A percentile compares a stretch with the other conserved stretches of the same genome.
phyloP scores from a whole-genome alignment of 1,140 invertebrate genomes.

The Zaprionus davidi region DNA sequence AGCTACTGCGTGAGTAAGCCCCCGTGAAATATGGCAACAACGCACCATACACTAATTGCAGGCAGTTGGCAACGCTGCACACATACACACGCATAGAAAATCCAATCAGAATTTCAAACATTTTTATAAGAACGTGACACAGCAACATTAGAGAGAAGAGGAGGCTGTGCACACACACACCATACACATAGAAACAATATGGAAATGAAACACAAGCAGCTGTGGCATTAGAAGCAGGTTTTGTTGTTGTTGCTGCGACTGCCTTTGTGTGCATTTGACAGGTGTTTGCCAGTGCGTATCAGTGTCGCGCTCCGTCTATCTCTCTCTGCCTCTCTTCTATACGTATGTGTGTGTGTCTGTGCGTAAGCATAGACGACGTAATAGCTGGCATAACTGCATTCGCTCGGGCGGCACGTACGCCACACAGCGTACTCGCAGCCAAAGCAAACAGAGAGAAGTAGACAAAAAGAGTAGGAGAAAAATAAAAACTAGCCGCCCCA shows the following conservation, averaged over 20 bases:
- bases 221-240: slow-evolving; percentile 57
- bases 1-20: slow-evolving; percentile 55
- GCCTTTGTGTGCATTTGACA: slow-evolving; percentile 53
- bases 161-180: neutral
- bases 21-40: slow-evolving; percentile 73
- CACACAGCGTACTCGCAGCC: slow-evolving; percentile 42
- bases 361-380: slow-evolving; percentile 71
- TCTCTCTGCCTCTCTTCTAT: neutral
- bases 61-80: slow-evolving; percentile 52
- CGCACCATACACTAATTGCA: slow-evolving; percentile 51
- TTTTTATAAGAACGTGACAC: slow-evolving; percentile 73
- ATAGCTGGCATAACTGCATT: slow-evolving; percentile 74
- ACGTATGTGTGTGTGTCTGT: slow-evolving; percentile 22
- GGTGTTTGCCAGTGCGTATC: slow-evolving; percentile 69
- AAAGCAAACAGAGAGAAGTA: slow-evolving; percentile 4
- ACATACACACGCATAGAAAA: slow-evolving; percentile 9
- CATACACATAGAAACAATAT: slow-evolving; percentile 44
- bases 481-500: slow-evolving; percentile 9
- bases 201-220: slow-evolving; percentile 61
- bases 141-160: slow-evolving; percentile 49
- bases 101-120: slow-evolving; percentile 77
- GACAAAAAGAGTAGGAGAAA: slow-evolving; percentile 6
- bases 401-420: slow-evolving; percentile 65
- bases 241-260: slow-evolving; percentile 21
- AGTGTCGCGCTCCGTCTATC: neutral